Conservation (phyloP, 2,888 invertebrate genomes). For the Lobophora halterata region DNA sequence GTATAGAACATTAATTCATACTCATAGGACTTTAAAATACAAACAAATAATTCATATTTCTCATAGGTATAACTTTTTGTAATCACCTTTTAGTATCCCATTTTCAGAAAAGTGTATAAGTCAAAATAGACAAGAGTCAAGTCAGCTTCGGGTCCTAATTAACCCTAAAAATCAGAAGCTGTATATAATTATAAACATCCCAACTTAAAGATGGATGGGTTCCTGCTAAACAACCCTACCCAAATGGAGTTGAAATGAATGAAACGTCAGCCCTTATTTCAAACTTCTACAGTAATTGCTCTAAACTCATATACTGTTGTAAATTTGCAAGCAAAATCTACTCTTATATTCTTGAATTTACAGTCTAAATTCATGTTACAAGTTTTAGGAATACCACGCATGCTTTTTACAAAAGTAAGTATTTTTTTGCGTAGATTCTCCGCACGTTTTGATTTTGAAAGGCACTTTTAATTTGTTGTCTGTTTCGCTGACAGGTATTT, state of each 20-base stretch:
- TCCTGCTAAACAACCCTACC: slow-evolving; percentile 30
- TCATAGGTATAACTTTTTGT: no score
- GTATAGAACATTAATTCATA: no score
- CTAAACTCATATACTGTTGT: slow-evolving; percentile 21
- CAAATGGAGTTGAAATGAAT: slow-evolving; percentile 47
- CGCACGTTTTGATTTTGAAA: slow-evolving; percentile 16
- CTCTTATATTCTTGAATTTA: not conserved
- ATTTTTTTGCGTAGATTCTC: slow-evolving; percentile 15
- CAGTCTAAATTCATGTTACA: not conserved
- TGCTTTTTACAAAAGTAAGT: slow-evolving; percentile 11
- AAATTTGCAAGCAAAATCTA: not conserved
- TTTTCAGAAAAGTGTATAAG: no score
- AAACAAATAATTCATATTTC: no score
- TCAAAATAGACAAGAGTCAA: no score
- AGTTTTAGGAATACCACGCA: slow-evolving; percentile 16
- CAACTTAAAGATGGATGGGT: slow-evolving; percentile 27
- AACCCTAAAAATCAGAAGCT: slow-evolving; percentile 11
- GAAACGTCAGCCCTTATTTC: slow-evolving; percentile 37
- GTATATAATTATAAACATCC: slow-evolving; percentile 15
- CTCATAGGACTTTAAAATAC: no score
- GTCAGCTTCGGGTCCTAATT: no score
- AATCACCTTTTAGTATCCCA: no score
- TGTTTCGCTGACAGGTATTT: slow-evolving; percentile 25
- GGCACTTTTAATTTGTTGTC: slow-evolving; percentile 26
- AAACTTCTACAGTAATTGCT: slow-evolving; percentile 34